Percentiles rank a stretch among this genome's conserved stretches.
phyloP scores from a whole-genome alignment of 2,888 invertebrate genomes.

The Tipula vernalis region DNA sequence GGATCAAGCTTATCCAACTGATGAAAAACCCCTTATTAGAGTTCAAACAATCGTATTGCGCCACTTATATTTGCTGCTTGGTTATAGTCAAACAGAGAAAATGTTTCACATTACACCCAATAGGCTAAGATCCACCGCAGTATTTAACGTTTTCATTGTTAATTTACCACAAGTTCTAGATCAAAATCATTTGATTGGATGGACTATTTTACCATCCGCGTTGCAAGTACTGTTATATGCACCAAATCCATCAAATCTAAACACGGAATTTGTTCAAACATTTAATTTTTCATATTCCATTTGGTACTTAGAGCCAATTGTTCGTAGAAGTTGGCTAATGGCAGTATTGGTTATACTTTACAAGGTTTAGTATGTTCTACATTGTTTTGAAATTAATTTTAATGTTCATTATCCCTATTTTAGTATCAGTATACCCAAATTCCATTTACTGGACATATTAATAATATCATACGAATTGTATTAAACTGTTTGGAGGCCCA shows the following conservation, averaged over 20 bases:
- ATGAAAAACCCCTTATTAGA: conserved; percentile 68
- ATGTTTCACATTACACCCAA: conserved; percentile 84
- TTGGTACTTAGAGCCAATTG: conserved; percentile 76
- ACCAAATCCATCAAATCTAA: conserved; percentile 55
- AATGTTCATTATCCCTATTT: conserved; percentile 17
- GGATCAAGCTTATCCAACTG: conserved; percentile 72
- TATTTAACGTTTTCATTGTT: conserved; percentile 90
- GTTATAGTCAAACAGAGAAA: conserved; percentile 84
- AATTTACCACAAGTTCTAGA: conserved; percentile 90
- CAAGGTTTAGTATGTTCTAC: neutral
- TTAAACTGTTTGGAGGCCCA: conserved; percentile 85
- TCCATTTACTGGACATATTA: conserved; percentile 55
- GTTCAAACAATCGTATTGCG: conserved; percentile 78
- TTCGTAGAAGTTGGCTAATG: conserved; percentile 85
- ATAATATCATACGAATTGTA: conserved; percentile 74
- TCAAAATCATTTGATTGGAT: conserved; percentile 90
- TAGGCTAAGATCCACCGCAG: conserved; percentile 74
- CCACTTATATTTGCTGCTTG: conserved; percentile 83
- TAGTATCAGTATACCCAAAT: conserved; percentile 63
- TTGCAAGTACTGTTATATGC: conserved; percentile 69
- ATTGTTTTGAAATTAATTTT: neutral
- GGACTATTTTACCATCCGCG: conserved; percentile 73
- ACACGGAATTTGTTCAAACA: conserved; percentile 47
- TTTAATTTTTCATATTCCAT: conserved; percentile 57
- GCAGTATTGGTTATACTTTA: conserved; percentile 65